Percentiles rank a stretch among this genome's conserved stretches.
These are phyloP conservation scores for Macrosoma leucophasiata DNA, from an alignment of 2,888 invertebrate genomes.

Conservation along the genomic window DNA sequence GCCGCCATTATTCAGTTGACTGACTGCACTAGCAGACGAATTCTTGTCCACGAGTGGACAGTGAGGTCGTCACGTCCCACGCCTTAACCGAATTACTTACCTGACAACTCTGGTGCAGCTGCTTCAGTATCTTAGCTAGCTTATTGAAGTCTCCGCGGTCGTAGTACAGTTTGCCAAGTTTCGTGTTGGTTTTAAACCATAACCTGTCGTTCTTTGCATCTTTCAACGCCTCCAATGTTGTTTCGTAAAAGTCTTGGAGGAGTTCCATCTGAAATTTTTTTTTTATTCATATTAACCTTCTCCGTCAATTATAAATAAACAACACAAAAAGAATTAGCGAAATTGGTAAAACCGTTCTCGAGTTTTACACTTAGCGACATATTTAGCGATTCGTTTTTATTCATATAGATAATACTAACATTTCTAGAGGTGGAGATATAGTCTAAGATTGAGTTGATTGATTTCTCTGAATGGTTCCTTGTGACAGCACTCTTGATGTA, in stretches of 20 bases:
- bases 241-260: constrained; percentile 98
- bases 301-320: too few species aligned
- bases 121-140: constrained; percentile 96
- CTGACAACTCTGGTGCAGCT: constrained; percentile 97
- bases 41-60: too few species aligned
- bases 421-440: constrained; percentile 99
- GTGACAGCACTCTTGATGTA: constrained; percentile 99
- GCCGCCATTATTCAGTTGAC: too few species aligned
- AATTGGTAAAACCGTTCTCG: too few species aligned
- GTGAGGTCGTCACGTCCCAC: too few species aligned
- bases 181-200: constrained; percentile 99
- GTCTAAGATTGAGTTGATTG: constrained; percentile 99
- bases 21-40: too few species aligned
- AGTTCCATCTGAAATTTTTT: constrained; percentile 87
- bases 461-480: constrained; percentile 99
- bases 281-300: neutral
- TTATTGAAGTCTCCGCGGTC: constrained; percentile 96
- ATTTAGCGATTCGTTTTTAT: too few species aligned
- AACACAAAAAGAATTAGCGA: too few species aligned
- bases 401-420: constrained; percentile 74
- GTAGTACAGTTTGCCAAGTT: constrained; percentile 98
- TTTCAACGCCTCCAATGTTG: constrained; percentile 93
- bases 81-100: constrained; percentile 71
- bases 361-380: too few species aligned
- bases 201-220: constrained; percentile 99